Evolutionary conservation across 1,140 invertebrate genomes (phyloP), one percentile per base, ranked within the genome.

Genomic region (Calephelis virginiensis): DNA sequence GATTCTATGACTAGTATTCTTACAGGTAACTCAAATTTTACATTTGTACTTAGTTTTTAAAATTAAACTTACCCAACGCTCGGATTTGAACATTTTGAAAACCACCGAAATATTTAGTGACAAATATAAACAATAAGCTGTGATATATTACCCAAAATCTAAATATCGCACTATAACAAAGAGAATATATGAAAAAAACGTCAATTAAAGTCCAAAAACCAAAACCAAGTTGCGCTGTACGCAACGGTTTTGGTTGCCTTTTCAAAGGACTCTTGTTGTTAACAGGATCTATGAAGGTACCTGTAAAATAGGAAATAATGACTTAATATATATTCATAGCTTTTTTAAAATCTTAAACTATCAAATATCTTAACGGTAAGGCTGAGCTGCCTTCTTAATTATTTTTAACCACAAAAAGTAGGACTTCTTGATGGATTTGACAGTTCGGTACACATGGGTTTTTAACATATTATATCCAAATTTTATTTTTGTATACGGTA

Each of bases 31-130:
- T 28, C 28, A 3, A 4, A 28, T 28, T 28, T 2, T 28, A 2
- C 0, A 28, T 28, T 28, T 28, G 28, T 28, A 28, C 0, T 28
- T 28, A 28, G 28, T 28, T 28, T 63, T 62, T 64, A 11, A 63
- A 43, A 64, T 28, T 64, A 45, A 68, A 66, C 71, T 79, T 83
- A 13, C 80, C 73, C 28, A 84, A 75, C 37, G 85, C 69, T 68
- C 79, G 84, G 59, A 85, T 85, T 67, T 89, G 86, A 75, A 90
- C 80, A 67, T 86, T 84, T 38, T 90, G 88, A 73, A 90, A 90
- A 10, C 87, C 87, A 14, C 83, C 85, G 68, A 85, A 88, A 47
- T 77, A 83, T 69, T 78, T 83, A 5, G 87, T 88, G 11, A 88
- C 78, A 63, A 85, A 75, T 37, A 83, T 71, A 49, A 87, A 88